Evolutionary conservation across 2,113 vertebrate species (phyloP), one percentile per base, ranked within the genome.

Genomic region (Pitta sordida): DNA sequence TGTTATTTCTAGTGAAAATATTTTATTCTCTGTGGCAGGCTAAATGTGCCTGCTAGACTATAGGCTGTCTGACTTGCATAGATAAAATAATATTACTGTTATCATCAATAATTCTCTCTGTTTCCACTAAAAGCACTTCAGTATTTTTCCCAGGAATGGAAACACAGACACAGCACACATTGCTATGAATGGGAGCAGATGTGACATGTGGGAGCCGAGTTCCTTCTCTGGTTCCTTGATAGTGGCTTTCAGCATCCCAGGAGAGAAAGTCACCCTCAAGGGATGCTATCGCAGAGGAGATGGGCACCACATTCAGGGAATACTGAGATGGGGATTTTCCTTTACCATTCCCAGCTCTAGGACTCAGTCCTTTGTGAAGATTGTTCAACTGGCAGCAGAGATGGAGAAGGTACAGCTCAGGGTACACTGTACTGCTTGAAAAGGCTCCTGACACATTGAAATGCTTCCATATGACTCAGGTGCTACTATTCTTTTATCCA

Each of bases 21-120:
- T 80, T 94, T 83, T 44, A 52, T 85, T 95, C 41, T 3, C 41
- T 21, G 7, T 53, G 58, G 60, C 58, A 68, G 48, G 20, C 53
- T 49, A 80, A 85, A 77, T 59, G 82, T 48, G 78, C 22, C 69
- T 46, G 23, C 15, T 65, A 73, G 64, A 16, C 67, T 78, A 37
- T 63, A 16, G 58, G 46, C 8, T 21, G 13, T 77, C 78, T n/a
- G 32, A 68, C 59, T 46, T 74, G 41, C 4, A 32, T 41, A 43
- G 51, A 86, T 93, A 64, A 91, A 91, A 87, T 46, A 41, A 59
- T 94, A 90, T 95, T 91, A 32, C 46, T 77, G 74, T 75, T 90
- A 34, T 44, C 78, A 51, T 96, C 60, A 79, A 62, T 96, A n/a
- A 20, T 93, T 80, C 44, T 88, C 65, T 95, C 67, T 17, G 41